phyloP scores from a whole-genome alignment of 1,140 invertebrate genomes.

The Drosophila sulfurigaster region DNA sequence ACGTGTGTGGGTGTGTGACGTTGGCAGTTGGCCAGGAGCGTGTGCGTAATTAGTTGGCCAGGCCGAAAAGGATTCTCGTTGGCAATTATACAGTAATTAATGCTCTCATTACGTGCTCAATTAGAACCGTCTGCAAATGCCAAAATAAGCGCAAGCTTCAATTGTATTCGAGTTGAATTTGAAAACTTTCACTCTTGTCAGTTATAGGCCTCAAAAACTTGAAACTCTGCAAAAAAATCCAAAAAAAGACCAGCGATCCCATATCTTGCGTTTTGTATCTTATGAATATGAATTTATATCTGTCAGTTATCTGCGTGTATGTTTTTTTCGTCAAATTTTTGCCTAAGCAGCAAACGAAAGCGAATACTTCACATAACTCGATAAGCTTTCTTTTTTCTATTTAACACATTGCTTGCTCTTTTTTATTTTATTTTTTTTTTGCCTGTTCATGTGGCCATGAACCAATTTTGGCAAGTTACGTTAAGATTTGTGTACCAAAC shows the following conservation, averaged over 20 bases:
- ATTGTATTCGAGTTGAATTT: not conserved
- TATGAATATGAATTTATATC: conserved; percentile 29
- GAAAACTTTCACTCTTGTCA: conserved; percentile 28
- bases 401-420: conserved; percentile 7
- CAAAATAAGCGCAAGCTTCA: not conserved
- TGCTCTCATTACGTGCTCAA: not conserved
- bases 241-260: not conserved
- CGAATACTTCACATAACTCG: conserved; percentile 15
- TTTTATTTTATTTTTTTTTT: conserved; percentile 7
- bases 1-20: no score
- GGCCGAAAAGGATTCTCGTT: not conserved
- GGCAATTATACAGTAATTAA: conserved; percentile 9
- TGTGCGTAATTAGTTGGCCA: conserved; percentile 19
- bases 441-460: conserved; percentile 42
- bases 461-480: conserved; percentile 68
- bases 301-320: conserved; percentile 10
- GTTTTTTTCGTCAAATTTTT: conserved; percentile 2
- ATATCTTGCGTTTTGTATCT: conserved; percentile 7
- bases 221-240: not conserved
- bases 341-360: conserved; percentile 21
- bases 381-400: conserved; percentile 42
- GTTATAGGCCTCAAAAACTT: conserved; percentile 19
- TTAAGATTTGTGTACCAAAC: conserved; percentile 9
- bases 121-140: not conserved
- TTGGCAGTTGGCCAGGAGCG: conserved; percentile 6